A percentile compares a stretch with the other conserved stretches of the same genome.
These are phyloP conservation scores for Rhagologus leucostigma DNA, from an alignment of 2,113 vertebrate species.

Conservation along the genomic window DNA sequence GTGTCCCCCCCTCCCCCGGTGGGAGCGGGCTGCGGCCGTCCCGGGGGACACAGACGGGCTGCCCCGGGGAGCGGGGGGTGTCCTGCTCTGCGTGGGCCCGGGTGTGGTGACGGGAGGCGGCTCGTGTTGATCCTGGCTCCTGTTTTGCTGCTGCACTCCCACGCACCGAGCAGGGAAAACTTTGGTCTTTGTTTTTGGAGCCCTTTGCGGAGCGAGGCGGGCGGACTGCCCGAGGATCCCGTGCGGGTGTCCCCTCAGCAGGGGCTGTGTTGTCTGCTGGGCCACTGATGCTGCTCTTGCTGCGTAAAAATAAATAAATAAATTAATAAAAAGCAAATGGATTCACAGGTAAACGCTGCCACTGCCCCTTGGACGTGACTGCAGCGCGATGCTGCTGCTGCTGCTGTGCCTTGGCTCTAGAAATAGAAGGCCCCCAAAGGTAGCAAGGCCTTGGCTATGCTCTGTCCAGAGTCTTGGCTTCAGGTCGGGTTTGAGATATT, in stretches of 20 bases:
- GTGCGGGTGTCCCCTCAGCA: not conserved
- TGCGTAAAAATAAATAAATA: not conserved
- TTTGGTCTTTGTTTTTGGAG: slow-evolving; percentile 13
- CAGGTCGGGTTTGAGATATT: not conserved
- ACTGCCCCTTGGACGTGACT: not conserved
- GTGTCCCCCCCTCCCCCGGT: not conserved
- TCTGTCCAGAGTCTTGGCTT: not conserved
- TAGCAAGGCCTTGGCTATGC: not conserved
- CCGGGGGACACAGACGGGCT: not conserved
- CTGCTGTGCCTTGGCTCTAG: not conserved
- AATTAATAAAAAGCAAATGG: not conserved
- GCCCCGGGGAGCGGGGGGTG: not conserved
- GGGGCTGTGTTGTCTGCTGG: not conserved
- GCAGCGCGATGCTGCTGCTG: slow-evolving; percentile 23
- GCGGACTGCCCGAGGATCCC: not conserved
- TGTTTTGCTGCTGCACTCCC: slow-evolving; percentile 14
- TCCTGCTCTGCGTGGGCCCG: not conserved
- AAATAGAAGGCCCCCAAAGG: not conserved
- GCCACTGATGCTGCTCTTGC: not conserved
- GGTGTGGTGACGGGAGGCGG: slow-evolving; percentile 29
- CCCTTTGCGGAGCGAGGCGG: not conserved
- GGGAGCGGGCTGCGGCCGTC: not conserved
- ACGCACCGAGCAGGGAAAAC: not conserved
- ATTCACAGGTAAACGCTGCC: not conserved
- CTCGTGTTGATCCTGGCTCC: not conserved